Evolutionary conservation across 92 coral and sea anemone species (phyloP), one percentile per base, ranked within the genome.

Genomic region (Porites lobata): DNA sequence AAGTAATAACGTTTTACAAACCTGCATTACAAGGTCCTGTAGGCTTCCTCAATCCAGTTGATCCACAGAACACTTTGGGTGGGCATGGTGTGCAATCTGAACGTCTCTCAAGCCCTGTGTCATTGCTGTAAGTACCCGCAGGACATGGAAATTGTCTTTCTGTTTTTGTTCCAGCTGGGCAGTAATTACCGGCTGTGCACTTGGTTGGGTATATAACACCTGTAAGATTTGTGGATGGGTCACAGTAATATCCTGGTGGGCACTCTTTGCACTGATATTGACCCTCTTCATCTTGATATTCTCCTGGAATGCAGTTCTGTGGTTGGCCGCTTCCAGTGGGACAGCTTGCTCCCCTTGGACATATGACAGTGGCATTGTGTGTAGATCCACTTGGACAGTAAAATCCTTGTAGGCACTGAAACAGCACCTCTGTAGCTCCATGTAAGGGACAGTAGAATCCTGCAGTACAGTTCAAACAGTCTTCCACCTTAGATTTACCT

Each of bases 391-490:
- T 77, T 6, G 99, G 99, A 64, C 99, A 98, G 88, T 95, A 98
- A 77, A 92, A 98, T n/a, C 99, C 99, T 79, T 98, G 99, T 84
- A 98, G 65, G 73, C 99, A 98, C 82, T 95, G 91, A 76, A 98
- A 98, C 90, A 94, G 70, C 19, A 96, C 99, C 21, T 92, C 86
- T 13, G 98, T 98, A 79, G 93, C 93, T 15, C 92, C 98, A 12
- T 91, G 94, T 32, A 88, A 66, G 7, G 99, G 99, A 19, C 99
- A 98, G 74, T 98, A 98, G 82, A 73, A 98, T 3, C 99, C 98
- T 12, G 93, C 98, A 9, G 95, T 92, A 66, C 99, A 98, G 90
- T 96, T 92, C 86, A 90, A 94, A 72, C 99, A 98, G 64, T 98
- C 91, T 68, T 90, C 74, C 84, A 84, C 79, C 64, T 87, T 88